phyloP scores from a whole-genome alignment of 1,140 invertebrate genomes.

The Cydia splendana region DNA sequence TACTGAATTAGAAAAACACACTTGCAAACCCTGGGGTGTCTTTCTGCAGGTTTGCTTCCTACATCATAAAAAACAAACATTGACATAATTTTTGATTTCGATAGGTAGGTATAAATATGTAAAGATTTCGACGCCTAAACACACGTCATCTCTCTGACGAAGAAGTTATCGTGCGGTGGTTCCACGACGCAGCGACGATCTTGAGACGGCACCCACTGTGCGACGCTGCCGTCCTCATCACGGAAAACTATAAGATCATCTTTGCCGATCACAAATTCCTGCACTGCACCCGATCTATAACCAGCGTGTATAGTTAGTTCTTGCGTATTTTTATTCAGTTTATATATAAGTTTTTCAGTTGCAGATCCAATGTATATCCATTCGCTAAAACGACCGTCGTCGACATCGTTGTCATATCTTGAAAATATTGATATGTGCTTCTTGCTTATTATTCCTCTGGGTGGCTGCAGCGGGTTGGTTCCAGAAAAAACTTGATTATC shows the following conservation, averaged over 20 bases:
- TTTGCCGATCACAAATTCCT: not conserved
- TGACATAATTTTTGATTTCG: too few relatives aligned
- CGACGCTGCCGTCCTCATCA: not conserved
- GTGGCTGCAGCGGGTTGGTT: not conserved
- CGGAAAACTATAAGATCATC: not conserved
- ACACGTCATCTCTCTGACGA: not conserved
- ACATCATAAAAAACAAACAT: too few relatives aligned
- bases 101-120: too few relatives aligned
- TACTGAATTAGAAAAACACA: too few relatives aligned
- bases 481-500: not conserved
- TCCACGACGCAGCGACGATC: not conserved
- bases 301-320: not conserved
- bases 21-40: too few relatives aligned
- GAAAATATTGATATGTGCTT: not conserved
- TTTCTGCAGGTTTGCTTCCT: too few relatives aligned
- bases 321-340: not conserved
- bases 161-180: not conserved
- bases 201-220: not conserved
- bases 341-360: constrained; percentile 12
- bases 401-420: not conserved
- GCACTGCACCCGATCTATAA: not conserved
- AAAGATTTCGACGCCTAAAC: not conserved
- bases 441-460: not conserved
- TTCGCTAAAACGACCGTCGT: not conserved
- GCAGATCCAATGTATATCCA: constrained; percentile 5